phyloP scores from a whole-genome alignment of 2,113 vertebrate species.

The Dromaius novaehollandiae region DNA sequence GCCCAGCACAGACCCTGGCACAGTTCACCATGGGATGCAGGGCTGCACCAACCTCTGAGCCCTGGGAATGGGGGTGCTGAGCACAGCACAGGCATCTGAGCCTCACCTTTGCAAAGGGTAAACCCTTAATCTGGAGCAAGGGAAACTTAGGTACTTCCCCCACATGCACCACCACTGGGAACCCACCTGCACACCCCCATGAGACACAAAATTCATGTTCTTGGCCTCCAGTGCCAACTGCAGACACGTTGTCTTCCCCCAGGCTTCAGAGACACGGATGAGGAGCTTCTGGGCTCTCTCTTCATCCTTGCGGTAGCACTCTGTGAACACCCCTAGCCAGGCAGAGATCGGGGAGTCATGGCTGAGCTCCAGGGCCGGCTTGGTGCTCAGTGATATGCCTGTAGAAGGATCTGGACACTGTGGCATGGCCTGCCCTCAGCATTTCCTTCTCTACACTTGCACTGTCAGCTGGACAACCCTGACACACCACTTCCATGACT shows the following conservation, averaged over 20 bases:
- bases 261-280: constrained; percentile 83
- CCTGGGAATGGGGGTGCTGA: rapidly evolving
- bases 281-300: constrained; percentile 88
- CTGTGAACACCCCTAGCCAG: constrained; percentile 83
- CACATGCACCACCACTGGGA: background rate
- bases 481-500: rapidly evolving
- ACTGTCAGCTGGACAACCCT: rapidly evolving
- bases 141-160: background rate
- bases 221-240: constrained; percentile 90
- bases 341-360: rapidly evolving
- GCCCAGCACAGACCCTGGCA: background rate
- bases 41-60: background rate
- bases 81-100: background rate
- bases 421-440: background rate
- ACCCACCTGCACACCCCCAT: constrained; percentile 91
- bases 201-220: constrained; percentile 90
- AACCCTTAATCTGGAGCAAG: background rate
- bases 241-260: constrained; percentile 91
- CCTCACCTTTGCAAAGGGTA: rapidly evolving
- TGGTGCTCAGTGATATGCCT: background rate
- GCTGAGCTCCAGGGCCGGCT: background rate
- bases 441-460: background rate
- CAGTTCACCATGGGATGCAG: background rate
- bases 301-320: constrained; percentile 86
- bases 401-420: background rate